Evolutionary conservation across 2,888 invertebrate species (phyloP).

Genomic region (Bombylius major): DNA sequence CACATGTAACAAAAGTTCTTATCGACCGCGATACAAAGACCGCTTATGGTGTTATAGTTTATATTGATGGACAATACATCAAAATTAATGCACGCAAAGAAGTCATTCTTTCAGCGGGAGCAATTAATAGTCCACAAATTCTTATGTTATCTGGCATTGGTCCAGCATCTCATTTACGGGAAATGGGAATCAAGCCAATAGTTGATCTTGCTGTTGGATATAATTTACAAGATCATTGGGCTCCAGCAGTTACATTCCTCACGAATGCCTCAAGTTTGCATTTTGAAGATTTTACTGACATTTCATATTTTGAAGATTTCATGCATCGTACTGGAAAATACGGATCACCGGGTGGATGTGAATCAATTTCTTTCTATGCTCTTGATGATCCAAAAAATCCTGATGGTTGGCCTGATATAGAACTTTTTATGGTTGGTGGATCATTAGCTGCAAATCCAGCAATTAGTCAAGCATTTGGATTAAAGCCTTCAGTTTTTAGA

Average conservation of each 20-base stretch:
- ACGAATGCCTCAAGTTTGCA: slow-evolving; percentile 30
- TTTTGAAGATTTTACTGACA: slow-evolving; percentile 23
- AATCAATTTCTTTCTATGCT: slow-evolving; percentile 44
- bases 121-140: slow-evolving; percentile 65
- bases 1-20: slow-evolving; percentile 47
- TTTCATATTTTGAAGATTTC: slow-evolving; percentile 14
- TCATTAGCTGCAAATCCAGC: slow-evolving; percentile 23
- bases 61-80: slow-evolving; percentile 43
- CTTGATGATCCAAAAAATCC: slow-evolving; percentile 37
- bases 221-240: slow-evolving; percentile 57
- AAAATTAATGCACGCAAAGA: slow-evolving; percentile 51
- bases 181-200: slow-evolving; percentile 41
- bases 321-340: slow-evolving; percentile 27
- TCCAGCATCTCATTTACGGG: slow-evolving; percentile 45
- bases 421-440: slow-evolving; percentile 47
- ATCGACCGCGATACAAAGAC: slow-evolving; percentile 45
- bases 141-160: slow-evolving; percentile 71
- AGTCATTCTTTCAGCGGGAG: slow-evolving; percentile 62
- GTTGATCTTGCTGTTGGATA: slow-evolving; percentile 51
- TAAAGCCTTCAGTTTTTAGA: slow-evolving; percentile 29
- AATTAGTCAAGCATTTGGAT: slow-evolving; percentile 27
- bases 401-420: slow-evolving; percentile 47
- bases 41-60: slow-evolving; percentile 50
- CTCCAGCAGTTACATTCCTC: slow-evolving; percentile 48
- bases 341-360: slow-evolving; percentile 40